These are phyloP conservation scores for Darevskia mixta DNA, from an alignment of 2,797 vertebrate species.

Conservation along the genomic window DNA sequence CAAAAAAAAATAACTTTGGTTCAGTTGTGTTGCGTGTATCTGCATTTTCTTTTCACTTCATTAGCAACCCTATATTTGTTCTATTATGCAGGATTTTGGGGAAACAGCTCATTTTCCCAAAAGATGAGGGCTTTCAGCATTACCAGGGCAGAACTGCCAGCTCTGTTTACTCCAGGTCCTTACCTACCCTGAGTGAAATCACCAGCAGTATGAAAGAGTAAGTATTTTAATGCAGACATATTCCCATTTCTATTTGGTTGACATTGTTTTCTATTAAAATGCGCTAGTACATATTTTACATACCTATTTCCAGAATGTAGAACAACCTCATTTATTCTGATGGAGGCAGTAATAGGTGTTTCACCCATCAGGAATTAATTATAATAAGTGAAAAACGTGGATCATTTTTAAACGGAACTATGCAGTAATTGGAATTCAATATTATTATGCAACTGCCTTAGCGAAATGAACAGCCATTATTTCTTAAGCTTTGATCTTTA, in stretches of 20 bases:
- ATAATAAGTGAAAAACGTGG: neutral
- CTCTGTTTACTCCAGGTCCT: slow-evolving; percentile 17
- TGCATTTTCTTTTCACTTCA: neutral
- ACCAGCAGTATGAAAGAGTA: slow-evolving; percentile 77
- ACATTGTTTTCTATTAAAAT: neutral
- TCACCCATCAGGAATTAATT: neutral
- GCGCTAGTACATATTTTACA: neutral
- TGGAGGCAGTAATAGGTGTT: neutral
- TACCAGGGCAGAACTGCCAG: slow-evolving; percentile 70
- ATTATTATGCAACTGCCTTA: neutral
- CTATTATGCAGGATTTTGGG: slow-evolving; percentile 81
- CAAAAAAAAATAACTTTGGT: neutral
- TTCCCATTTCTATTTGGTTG: slow-evolving; percentile 38
- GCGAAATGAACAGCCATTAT: neutral
- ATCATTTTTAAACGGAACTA: neutral
- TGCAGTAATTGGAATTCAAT: neutral
- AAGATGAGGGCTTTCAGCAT: slow-evolving; percentile 85
- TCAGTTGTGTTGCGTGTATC: slow-evolving; percentile 7
- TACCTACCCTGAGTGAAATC: slow-evolving; percentile 51
- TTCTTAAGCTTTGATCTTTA: neutral
- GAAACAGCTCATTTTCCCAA: slow-evolving; percentile 79
- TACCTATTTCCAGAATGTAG: neutral
- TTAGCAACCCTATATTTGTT: neutral
- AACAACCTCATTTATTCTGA: neutral
- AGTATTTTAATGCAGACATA: slow-evolving; percentile 32